Evolutionary conservation across 2,113 vertebrate genomes (phyloP), one percentile per base, ranked within the genome.

Genomic region (Coptodon rendalli): DNA sequence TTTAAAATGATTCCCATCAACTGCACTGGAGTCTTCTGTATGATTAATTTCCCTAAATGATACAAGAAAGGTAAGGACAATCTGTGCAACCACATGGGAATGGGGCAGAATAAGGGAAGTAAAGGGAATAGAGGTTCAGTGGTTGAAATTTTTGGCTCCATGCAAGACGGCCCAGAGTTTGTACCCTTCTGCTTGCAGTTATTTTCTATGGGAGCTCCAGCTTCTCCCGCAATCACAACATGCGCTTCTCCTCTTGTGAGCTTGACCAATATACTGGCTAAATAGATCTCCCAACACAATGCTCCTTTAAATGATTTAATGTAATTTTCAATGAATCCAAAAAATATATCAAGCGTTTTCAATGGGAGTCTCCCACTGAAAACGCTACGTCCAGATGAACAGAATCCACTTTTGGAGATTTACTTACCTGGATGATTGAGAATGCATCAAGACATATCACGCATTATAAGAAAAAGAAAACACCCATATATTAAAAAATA

Each of bases 201-300:
- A 22, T 71, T 71, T 24, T 71, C 63, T 4, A 40, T 2, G 66
- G 0, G 0, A 71, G 66, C 38, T 73, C 13, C 8, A 27, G 22
- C 8, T 45, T 45, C 8, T 73, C 22, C 68, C 6, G 6, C 40
- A 17, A 17, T 45, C 68, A 45, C 7, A 73, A 73, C 24, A 27
- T 29, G 7, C 4, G 0, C 40, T 2, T 48, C 68, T 73, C 40
- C 22, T 48, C 13, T 45, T 45, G 40, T 48, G 13, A 24, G 22
- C 22, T 73, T 45, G 40, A 48, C 40, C 68, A 73, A 73, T 17
- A 5, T 48, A 29, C 68, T 73, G 68, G 8, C 22, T 48, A 4
- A 48, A 76, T 29, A 48, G 24, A 76, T 76, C 8, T 29, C 5
- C 40, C 11, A 48, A 76, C 0, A 0, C 40, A 48, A 10, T 2